Base-by-base conservation (phyloP, 1,140 invertebrate genomes). In the Cherax destructor region DNA sequence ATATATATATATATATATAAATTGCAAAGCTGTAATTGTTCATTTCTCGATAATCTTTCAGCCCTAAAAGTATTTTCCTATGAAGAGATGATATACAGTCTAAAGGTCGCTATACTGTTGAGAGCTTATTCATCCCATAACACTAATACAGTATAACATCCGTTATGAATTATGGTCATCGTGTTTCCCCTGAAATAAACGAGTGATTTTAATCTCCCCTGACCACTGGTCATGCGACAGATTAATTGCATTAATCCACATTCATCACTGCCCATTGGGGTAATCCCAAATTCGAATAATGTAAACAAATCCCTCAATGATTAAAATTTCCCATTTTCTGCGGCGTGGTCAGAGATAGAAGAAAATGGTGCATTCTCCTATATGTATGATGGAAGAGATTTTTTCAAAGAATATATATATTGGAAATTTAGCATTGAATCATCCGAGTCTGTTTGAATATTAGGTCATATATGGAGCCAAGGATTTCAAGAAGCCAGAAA, bases 301-400 rank as follows among this genome's bases (percentile, higher is more conserved):
- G 61, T 65, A 65, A 65, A 65, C 61, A 65, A 65, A 65, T 65
- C 61, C 61, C 61, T 16, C 16, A 16, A 10, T 65, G 61, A 65
- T 65, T 65, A 65, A 65, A 65, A 21, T 65, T 65, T 65, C 61
- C 61, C 61, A 65, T 65, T 65, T 65, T 65, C 61, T 65, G 61
- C 61, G 61, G 13, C 61, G 18, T 11, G 13, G 10, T 18, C 16
- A 65, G 52, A 5, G 4, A 65, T 65, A 65, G 16, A 65, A 65
- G 61, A 65, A 65, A 65, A 65, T 65, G 61, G 61, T 65, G 1
- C 10, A 65, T 16, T 65, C 61, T 65, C 61, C 13, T 41, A 41
- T 41, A 16, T 16, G 1, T 10, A 16, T 59, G 56, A 59, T 59
- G 56, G 56, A 16, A 59, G 56, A 59, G 9, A 59, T 59, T 59